These are phyloP conservation scores for Lithobates sylvaticus DNA, from an alignment of 2,797 vertebrate species.

Conservation along the genomic window DNA sequence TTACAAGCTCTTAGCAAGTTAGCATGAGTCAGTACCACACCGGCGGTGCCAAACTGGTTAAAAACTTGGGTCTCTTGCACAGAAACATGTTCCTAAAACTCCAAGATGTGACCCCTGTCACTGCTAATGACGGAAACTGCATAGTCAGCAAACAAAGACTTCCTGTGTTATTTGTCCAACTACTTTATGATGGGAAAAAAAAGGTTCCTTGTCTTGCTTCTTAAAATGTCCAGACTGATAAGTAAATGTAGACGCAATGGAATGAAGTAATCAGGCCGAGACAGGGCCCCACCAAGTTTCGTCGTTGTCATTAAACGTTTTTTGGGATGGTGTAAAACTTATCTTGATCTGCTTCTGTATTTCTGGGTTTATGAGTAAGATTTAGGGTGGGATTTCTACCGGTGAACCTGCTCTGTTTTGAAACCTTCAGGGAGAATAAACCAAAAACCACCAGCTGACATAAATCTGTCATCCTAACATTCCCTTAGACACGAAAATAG, in stretches of 20 bases:
- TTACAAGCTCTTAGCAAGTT: background rate
- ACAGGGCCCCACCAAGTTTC: background rate
- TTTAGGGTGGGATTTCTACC: too few species aligned
- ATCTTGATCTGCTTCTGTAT: too few species aligned
- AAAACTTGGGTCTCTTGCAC: background rate
- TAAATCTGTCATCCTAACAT: too few species aligned
- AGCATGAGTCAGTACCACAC: background rate
- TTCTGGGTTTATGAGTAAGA: too few species aligned
- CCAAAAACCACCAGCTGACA: too few species aligned
- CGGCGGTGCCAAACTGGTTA: slow-evolving; percentile 16
- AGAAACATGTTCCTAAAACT: background rate
- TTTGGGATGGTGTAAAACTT: too few species aligned
- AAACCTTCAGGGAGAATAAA: too few species aligned
- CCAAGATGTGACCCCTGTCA: slow-evolving; percentile 34
- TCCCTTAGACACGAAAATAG: too few species aligned
- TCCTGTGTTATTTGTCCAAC: slow-evolving; percentile 17
- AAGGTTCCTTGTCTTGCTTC: slow-evolving; percentile 4
- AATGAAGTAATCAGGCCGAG: background rate
- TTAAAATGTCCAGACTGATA: background rate
- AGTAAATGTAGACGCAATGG: slow-evolving; percentile 1
- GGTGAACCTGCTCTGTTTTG: too few species aligned
- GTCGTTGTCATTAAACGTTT: too few species aligned
- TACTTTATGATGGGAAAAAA: slow-evolving; percentile 6
- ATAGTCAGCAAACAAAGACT: slow-evolving; percentile 38
- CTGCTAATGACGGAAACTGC: slow-evolving; percentile 36